Evolutionary conservation across 2,797 vertebrate genomes (phyloP).

Genomic region (Paguma larvata): DNA sequence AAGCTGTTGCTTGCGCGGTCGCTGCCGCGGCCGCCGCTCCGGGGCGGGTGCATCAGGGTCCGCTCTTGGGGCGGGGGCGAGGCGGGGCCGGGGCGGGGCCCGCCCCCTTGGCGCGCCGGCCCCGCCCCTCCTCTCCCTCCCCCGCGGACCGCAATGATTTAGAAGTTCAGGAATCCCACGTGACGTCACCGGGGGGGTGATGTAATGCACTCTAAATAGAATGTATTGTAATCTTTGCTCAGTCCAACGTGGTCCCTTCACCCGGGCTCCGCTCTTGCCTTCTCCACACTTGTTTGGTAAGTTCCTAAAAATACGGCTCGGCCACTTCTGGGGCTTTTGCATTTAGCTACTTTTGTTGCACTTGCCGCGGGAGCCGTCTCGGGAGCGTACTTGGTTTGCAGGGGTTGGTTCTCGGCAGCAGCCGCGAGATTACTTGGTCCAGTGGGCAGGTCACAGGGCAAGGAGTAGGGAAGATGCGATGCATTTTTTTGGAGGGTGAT

Average conservation of each 20-base stretch:
- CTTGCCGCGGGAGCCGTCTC: slow-evolving; percentile 75
- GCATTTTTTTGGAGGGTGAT: slow-evolving; percentile 66
- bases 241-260: slow-evolving; percentile 99
- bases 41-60: slow-evolving; percentile 62
- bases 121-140: slow-evolving; percentile 84
- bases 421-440: slow-evolving; percentile 78
- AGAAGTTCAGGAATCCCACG: slow-evolving; percentile 99
- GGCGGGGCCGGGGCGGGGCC: neutral
- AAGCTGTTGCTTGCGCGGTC: slow-evolving; percentile 85
- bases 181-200: slow-evolving; percentile 99
- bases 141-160: slow-evolving; percentile 98
- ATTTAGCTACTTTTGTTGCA: slow-evolving; percentile 81
- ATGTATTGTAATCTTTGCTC: slow-evolving; percentile 99
- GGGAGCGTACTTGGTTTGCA: slow-evolving; percentile 79
- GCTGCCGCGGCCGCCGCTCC: slow-evolving; percentile 24
- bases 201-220: slow-evolving; percentile 99
- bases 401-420: slow-evolving; percentile 69
- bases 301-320: slow-evolving; percentile 90
- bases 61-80: neutral
- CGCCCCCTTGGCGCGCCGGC: slow-evolving; percentile 68
- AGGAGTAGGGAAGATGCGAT: slow-evolving; percentile 73
- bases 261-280: slow-evolving; percentile 94
- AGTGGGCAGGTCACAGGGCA: slow-evolving; percentile 77
- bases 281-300: slow-evolving; percentile 97
- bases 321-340: slow-evolving; percentile 83